A percentile compares a stretch with the other conserved stretches of the same genome.
These are phyloP conservation scores for Mustelus asterias DNA, from an alignment of 2,113 vertebrate genomes.

Conservation along the genomic window DNA sequence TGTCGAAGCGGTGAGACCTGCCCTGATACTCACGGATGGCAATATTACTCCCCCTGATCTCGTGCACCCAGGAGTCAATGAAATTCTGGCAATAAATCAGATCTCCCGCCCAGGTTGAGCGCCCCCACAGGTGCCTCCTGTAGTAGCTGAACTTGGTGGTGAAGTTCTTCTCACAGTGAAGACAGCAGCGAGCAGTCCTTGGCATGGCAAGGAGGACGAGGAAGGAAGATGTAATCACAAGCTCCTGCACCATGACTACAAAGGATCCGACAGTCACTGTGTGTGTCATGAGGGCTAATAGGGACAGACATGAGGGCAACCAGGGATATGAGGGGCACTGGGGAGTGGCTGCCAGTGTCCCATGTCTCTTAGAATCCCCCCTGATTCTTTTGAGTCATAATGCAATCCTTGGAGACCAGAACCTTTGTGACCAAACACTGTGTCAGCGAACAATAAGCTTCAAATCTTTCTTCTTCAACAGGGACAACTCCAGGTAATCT, in stretches of 20 bases:
- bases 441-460: background rate
- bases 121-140: slow-evolving; percentile 17
- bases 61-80: background rate
- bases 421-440: background rate
- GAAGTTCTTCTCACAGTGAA: slow-evolving; percentile 8
- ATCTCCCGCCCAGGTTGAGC: background rate
- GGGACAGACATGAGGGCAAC: background rate
- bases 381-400: slow-evolving; percentile 15
- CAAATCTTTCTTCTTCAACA: background rate
- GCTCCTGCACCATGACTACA: background rate
- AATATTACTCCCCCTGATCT: background rate
- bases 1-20: background rate
- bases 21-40: slow-evolving; percentile 1
- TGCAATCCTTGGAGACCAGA: background rate
- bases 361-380: background rate
- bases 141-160: slow-evolving; percentile 5
- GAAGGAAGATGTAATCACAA: background rate
- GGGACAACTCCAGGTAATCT: no score
- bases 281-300: background rate
- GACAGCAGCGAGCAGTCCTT: background rate
- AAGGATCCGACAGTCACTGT: background rate
- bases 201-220: background rate
- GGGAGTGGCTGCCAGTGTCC: background rate
- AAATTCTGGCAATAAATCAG: slow-evolving; percentile 27
- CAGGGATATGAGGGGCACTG: background rate